Evolutionary conservation across 1,140 invertebrate genomes (phyloP).

Genomic region (Leguminivora glycinivorella): DNA sequence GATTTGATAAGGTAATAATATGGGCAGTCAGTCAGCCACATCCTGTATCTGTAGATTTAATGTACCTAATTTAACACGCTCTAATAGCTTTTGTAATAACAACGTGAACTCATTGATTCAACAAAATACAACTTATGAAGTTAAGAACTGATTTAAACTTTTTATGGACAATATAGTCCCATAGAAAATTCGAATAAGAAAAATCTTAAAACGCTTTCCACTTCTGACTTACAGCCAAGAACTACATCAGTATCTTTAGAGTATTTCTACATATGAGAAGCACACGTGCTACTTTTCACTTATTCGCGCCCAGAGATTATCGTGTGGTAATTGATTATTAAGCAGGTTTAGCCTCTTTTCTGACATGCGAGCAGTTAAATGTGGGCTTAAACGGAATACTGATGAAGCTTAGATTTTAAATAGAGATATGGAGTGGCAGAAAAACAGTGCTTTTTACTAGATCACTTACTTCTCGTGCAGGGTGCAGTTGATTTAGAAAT

Average conservation of each 20-base stretch:
- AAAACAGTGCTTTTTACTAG: slow-evolving; percentile 3
- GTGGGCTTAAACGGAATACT: slow-evolving; percentile 2
- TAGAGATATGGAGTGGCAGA: not conserved
- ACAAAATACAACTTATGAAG: too few species aligned
- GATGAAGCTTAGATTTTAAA: slow-evolving; percentile 14
- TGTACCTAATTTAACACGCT: too few species aligned
- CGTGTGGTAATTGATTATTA: slow-evolving; percentile 26
- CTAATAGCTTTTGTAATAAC: too few species aligned
- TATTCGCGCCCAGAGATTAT: slow-evolving; percentile 23
- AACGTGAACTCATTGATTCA: too few species aligned
- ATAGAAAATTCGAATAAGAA: too few species aligned
- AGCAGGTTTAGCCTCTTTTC: slow-evolving; percentile 14
- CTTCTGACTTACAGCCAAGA: not conserved
- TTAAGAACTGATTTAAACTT: too few species aligned
- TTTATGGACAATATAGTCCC: too few species aligned
- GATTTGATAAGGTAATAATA: too few species aligned
- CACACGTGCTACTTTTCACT: slow-evolving; percentile 14
- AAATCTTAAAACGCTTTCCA: not conserved
- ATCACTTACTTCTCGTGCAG: not conserved
- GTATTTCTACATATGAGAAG: slow-evolving; percentile 18
- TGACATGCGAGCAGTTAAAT: not conserved
- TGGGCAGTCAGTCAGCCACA: too few species aligned
- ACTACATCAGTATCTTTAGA: not conserved
- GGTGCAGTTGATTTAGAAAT: not conserved
- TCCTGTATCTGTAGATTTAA: too few species aligned